Base-by-base conservation (phyloP, 2,888 invertebrate species). In the Cabera pusaria region DNA sequence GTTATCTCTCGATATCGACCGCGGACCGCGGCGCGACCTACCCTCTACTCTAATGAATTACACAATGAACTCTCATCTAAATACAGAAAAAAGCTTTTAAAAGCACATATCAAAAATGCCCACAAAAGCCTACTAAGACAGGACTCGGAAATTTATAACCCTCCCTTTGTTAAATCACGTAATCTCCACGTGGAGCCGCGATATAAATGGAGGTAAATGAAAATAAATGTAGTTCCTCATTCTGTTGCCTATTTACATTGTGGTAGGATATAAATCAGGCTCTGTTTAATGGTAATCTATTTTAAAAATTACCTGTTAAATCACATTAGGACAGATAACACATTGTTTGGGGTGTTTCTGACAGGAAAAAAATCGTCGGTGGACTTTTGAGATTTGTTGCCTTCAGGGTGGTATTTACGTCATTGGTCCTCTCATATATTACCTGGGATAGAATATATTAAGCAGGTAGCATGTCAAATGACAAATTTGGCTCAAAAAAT, bases 1-100 rank as follows among this genome's bases (percentile, higher is more conserved):
- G 80, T 83, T 87, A 88, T 88, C 87, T 82, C 67, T 78, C 73
- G 84, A 84, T 88, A 88, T 87, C 86, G 82, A 78, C 67, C 77
- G 76, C 69, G 72, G 67, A 68, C 73, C 72, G 72, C 78, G 67
- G 74, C 72, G 70, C 79, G 77, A 78, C 82, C 81, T 78, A 78
- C 76, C 77, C 80, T 73, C 82, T 78, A 75, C 83, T 76, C 77
- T 88, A 88, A 88, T 88, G 88, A 88, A 88, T 87, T 85, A 88
- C 84, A 87, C 88, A 87, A 87, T 86, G 86, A 88, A 85, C 76
- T 83, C 88, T 88, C 88, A 87, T 88, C 87, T 88, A 85, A 87
- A 88, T 88, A 88, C 88, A 88, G 85, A 88, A 88, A 88, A 88
- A 88, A 88, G 87, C 88, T 88, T 88, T 88, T 88, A 88, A 86